Conservation (phyloP, 1,140 invertebrate species). For the Drosophila malerkotliana region DNA sequence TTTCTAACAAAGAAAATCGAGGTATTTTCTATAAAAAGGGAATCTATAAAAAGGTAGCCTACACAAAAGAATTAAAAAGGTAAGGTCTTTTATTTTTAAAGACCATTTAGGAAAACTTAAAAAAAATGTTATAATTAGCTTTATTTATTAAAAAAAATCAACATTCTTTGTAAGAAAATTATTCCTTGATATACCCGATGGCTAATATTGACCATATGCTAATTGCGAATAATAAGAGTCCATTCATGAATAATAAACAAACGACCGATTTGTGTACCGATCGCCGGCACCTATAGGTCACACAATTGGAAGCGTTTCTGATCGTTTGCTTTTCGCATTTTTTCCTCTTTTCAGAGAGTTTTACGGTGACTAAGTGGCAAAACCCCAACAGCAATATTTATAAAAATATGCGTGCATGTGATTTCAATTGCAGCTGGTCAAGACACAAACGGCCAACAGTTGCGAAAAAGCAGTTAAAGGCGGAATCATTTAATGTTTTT, state of each 20-base stretch:
- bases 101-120: too few relatives aligned
- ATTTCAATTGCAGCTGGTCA: conserved; percentile 25
- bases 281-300: conserved; percentile 37
- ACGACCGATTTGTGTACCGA: conserved; percentile 45
- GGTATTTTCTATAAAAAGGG: too few relatives aligned
- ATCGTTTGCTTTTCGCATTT: conserved; percentile 24
- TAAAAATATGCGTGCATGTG: background rate
- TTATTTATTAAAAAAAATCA: too few relatives aligned
- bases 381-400: conserved; percentile 11
- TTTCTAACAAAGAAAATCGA: background rate
- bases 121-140: too few relatives aligned
- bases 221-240: conserved; percentile 45
- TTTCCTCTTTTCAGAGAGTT: background rate
- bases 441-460: conserved; percentile 1
- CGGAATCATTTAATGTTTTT: background rate
- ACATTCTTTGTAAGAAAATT: background rate
- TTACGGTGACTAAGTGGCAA: conserved; percentile 25
- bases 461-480: background rate
- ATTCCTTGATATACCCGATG: background rate
- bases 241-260: conserved; percentile 56
- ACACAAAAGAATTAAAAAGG: background rate
- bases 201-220: conserved; percentile 22
- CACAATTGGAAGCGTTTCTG: conserved; percentile 16
- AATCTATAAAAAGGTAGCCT: too few relatives aligned
- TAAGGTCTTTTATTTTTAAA: background rate